Conservation (phyloP, 2,113 vertebrate species). For the Eulacestoma nigropectus region DNA sequence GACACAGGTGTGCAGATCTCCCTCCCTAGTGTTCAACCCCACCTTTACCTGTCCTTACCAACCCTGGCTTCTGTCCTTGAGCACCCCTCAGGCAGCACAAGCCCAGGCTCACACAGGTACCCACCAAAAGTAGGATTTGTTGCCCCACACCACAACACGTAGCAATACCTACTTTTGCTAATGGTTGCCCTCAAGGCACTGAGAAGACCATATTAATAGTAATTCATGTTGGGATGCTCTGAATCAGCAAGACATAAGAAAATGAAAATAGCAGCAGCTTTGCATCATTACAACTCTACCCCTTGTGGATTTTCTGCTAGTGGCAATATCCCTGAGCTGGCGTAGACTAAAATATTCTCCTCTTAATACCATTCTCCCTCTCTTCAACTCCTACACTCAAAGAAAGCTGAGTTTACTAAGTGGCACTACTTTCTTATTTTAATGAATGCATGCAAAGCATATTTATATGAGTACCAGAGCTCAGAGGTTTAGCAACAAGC, state of each 20-base stretch:
- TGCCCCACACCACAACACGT: not conserved
- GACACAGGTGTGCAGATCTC: not conserved
- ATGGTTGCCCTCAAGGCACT: conserved; percentile 6
- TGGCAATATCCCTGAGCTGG: conserved; percentile 55
- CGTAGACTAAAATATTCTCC: conserved; percentile 2
- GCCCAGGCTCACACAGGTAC: not conserved
- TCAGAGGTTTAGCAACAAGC: not conserved
- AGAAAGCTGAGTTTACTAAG: conserved; percentile 31
- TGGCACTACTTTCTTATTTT: not conserved
- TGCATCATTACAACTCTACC: conserved; percentile 55
- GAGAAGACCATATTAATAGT: conserved; percentile 25
- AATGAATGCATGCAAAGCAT: not conserved
- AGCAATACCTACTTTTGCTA: conserved; percentile 9
- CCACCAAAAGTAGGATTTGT: not conserved
- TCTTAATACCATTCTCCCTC: conserved; percentile 27
- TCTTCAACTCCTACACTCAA: conserved; percentile 1
- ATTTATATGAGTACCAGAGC: not conserved
- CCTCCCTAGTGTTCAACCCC: not conserved
- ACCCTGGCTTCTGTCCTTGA: not conserved
- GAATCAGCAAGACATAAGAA: conserved; percentile 54
- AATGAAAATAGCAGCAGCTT: conserved; percentile 60
- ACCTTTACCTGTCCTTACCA: not conserved
- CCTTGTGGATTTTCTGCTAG: conserved; percentile 54
- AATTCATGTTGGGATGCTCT: conserved; percentile 45
- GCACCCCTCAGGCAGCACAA: not conserved